Conservation (phyloP, 2,797 vertebrate species). For the Buceros bicornis region DNA sequence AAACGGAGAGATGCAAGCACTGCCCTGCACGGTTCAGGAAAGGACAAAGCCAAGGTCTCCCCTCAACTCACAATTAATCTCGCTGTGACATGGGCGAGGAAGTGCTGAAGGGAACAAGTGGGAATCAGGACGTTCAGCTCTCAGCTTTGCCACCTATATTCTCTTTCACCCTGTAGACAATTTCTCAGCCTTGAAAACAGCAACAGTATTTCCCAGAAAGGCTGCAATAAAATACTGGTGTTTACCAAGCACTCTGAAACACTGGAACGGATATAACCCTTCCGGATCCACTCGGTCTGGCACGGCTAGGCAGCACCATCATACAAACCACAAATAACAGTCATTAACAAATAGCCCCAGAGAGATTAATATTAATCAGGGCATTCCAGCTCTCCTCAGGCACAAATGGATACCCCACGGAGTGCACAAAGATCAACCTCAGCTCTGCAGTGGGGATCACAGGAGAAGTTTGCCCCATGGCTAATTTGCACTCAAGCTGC, state of each 20-base stretch:
- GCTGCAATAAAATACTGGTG: neutral
- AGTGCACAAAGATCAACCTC: neutral
- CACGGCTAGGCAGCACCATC: neutral
- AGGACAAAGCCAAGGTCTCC: neutral
- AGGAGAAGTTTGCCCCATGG: neutral
- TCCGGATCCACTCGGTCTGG: neutral
- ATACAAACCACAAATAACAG: neutral
- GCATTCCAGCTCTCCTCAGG: neutral
- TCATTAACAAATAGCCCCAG: constrained; percentile 19
- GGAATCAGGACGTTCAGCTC: constrained; percentile 29
- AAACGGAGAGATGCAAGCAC: rapidly evolving
- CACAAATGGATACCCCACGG: neutral
- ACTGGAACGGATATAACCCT: neutral
- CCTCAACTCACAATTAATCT: neutral
- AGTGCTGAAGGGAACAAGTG: neutral
- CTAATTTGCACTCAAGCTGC: neutral
- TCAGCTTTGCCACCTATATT: neutral
- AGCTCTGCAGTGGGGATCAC: rapidly evolving
- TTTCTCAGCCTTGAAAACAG: constrained; percentile 13
- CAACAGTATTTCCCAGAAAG: constrained; percentile 6
- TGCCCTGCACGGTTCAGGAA: neutral
- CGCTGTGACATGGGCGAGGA: neutral
- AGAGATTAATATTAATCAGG: neutral
- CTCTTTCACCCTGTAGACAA: neutral
- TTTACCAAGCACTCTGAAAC: neutral